Percentiles rank a stretch among this genome's conserved stretches.
Evolutionary conservation across 2,113 vertebrate genomes (phyloP).

Genomic region (Ivindomyrus marchei): DNA sequence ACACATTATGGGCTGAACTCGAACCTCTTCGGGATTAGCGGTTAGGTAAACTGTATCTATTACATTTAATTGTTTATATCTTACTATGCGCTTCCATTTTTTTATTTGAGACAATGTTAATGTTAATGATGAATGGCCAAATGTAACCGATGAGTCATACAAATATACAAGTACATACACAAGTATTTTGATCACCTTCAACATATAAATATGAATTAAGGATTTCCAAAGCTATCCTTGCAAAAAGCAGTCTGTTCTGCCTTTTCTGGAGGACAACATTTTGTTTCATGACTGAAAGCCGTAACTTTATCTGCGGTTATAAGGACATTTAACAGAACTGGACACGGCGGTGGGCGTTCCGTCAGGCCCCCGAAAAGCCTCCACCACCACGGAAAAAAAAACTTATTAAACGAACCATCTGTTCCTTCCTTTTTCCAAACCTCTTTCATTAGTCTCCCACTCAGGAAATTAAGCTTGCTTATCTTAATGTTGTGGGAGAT

Average conservation of each 20-base stretch:
- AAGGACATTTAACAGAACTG: too few species aligned
- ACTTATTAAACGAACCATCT: conserved; percentile 70
- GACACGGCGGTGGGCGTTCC: background rate
- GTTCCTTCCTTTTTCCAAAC: conserved; percentile 60
- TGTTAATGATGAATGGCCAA: background rate
- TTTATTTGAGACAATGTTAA: background rate
- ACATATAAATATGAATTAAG: background rate
- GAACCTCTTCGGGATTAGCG: background rate
- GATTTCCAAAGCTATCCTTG: background rate
- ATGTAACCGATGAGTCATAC: background rate
- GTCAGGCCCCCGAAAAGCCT: conserved; percentile 4
- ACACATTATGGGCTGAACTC: background rate
- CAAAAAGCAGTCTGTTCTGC: background rate
- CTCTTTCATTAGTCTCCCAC: conserved; percentile 62
- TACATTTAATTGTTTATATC: background rate
- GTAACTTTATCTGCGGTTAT: background rate
- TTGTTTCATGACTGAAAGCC: background rate
- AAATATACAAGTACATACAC: background rate
- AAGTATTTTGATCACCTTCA: background rate
- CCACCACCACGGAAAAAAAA: background rate
- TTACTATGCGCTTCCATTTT: background rate
- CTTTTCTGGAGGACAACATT: background rate
- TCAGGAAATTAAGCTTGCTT: conserved; percentile 56
- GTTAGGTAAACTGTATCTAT: background rate
- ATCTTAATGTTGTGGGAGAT: conserved; percentile 3